Percentiles rank a stretch among this genome's conserved stretches.
Evolutionary conservation across 2,888 invertebrate species (phyloP).

Genomic region (Cheilosia vulpina): DNA sequence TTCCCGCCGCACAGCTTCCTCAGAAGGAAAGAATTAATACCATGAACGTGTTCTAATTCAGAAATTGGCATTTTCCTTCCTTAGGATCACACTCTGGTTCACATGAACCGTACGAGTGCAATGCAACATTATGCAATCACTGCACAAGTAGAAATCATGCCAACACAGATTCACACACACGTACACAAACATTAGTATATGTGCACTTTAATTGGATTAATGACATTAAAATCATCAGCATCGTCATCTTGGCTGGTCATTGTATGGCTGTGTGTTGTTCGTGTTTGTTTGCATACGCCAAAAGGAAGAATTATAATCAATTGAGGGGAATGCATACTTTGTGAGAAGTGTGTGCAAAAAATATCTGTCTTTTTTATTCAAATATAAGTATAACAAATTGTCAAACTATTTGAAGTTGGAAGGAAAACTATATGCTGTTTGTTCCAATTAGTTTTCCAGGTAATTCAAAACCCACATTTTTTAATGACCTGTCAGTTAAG

Average conservation of each 20-base stretch:
- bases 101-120: conserved; percentile 1
- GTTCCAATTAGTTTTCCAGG: no score
- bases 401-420: not conserved
- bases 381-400: not conserved
- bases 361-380: not conserved
- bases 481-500: no score
- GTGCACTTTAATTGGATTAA: conserved; percentile 63
- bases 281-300: conserved; percentile 10
- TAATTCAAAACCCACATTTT: no score
- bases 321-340: conserved; percentile 1
- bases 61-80: conserved; percentile 29
- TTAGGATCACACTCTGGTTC: conserved; percentile 19
- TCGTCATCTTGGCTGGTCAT: conserved; percentile 25
- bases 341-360: conserved; percentile 16
- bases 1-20: not conserved
- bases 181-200: not conserved
- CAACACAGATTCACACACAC: conserved; percentile 6
- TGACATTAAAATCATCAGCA: conserved; percentile 63
- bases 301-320: conserved; percentile 3
- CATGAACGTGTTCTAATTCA: conserved; percentile 8
- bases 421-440: no score
- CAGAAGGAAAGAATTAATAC: conserved; percentile 18
- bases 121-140: conserved; percentile 54
- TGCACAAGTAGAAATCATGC: conserved; percentile 44
- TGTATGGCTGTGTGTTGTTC: not conserved